Conservation (phyloP, 2,888 invertebrate genomes). For the Ischnus inquisitorius region DNA sequence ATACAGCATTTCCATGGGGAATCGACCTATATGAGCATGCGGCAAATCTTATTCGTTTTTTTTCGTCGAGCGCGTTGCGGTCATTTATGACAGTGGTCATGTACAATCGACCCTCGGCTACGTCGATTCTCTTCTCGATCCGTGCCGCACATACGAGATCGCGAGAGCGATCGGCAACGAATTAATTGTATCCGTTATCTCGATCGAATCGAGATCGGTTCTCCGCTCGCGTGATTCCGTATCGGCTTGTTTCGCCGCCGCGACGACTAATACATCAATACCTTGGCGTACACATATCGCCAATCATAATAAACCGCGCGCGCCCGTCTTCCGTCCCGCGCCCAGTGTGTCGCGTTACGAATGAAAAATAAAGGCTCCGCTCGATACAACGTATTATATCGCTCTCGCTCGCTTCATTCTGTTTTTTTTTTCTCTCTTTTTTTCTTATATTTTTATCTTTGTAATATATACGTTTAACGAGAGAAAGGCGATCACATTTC, state of each 20-base stretch:
- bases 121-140: constrained; percentile 46
- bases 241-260: background rate
- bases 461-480: constrained; percentile 79
- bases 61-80: background rate
- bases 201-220: constrained; percentile 63
- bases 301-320: constrained; percentile 20
- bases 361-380: constrained; percentile 39
- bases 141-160: constrained; percentile 20
- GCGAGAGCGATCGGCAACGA: constrained; percentile 64
- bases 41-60: background rate
- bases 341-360: constrained; percentile 13
- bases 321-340: background rate
- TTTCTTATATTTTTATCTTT: no score
- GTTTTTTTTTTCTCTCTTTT: no score
- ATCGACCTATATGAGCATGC: no score
- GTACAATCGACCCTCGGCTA: constrained; percentile 35
- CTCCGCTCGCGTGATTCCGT: background rate
- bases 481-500: constrained; percentile 85
- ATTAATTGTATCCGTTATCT: constrained; percentile 72
- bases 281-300: background rate
- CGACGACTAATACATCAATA: background rate
- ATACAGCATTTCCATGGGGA: no score
- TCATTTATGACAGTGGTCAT: constrained; percentile 2
- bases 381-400: constrained; percentile 34
- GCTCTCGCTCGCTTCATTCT: constrained; percentile 75